A percentile compares a stretch with the other conserved stretches of the same genome.
Evolutionary conservation across 1,140 invertebrate genomes (phyloP).

Genomic region (Aphidius gifuensis): DNA sequence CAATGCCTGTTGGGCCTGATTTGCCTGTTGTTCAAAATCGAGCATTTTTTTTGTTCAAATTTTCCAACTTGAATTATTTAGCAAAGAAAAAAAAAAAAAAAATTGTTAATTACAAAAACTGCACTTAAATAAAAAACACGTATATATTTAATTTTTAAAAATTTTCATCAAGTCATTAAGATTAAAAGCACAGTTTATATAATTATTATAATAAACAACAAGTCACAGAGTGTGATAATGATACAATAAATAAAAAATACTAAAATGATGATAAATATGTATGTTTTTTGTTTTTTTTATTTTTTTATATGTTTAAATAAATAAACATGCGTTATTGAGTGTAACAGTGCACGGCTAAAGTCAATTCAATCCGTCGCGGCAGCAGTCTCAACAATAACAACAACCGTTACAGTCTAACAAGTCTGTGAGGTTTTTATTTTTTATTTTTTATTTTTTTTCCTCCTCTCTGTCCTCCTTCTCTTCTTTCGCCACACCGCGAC

Average conservation of each 20-base stretch:
- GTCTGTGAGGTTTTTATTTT: slow-evolving; percentile 1
- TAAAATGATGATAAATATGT: background rate
- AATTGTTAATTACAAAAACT: background rate
- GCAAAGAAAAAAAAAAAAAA: too few relatives aligned
- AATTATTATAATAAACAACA: background rate
- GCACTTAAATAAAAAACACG: too few relatives aligned
- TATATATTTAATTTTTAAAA: too few relatives aligned
- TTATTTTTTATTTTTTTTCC: background rate
- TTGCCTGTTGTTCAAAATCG: slow-evolving; percentile 44
- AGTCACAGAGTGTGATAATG: background rate
- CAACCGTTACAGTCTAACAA: slow-evolving; percentile 22
- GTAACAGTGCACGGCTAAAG: slow-evolving; percentile 17
- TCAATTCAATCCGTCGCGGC: slow-evolving; percentile 22
- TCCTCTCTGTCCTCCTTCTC: slow-evolving; percentile 3
- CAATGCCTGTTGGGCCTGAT: slow-evolving; percentile 40
- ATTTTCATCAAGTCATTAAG: too few relatives aligned
- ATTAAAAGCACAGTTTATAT: background rate
- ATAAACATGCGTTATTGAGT: background rate
- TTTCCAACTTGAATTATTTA: too few relatives aligned
- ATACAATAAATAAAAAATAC: background rate
- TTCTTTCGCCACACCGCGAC: background rate
- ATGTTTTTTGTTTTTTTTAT: background rate
- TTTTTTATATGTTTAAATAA: slow-evolving; percentile 1
- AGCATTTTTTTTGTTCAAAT: slow-evolving; percentile 16
- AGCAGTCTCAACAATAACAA: slow-evolving; percentile 20